A percentile compares a stretch with the other conserved stretches of the same genome.
Conservation (phyloP, 2,113 vertebrate genomes). For the Alethe castanea region DNA sequence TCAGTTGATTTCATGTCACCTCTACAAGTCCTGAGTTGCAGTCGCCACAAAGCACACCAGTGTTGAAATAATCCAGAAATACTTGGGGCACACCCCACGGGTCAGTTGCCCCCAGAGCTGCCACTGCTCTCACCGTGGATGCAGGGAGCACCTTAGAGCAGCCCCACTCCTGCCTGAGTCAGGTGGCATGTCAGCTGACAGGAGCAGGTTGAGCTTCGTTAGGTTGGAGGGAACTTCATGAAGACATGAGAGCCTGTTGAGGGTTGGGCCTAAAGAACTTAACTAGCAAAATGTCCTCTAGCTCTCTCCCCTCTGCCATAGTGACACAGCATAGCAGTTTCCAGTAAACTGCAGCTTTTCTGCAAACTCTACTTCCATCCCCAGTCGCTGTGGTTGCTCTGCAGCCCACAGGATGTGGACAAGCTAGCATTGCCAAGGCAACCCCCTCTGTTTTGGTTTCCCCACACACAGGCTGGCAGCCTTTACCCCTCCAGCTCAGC, state of each 20-base stretch:
- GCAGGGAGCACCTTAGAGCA: neutral
- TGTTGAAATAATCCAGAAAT: neutral
- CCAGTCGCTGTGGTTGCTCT: accelerated
- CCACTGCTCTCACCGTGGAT: accelerated
- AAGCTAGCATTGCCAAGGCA: constrained; percentile 5
- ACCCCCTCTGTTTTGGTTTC: constrained; percentile 21
- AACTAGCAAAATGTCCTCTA: neutral
- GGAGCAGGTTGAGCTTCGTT: neutral
- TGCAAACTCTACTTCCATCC: neutral
- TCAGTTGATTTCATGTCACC: neutral
- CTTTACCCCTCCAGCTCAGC: neutral
- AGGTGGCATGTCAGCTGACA: neutral
- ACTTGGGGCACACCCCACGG: neutral
- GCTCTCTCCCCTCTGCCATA: neutral
- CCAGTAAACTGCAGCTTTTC: neutral
- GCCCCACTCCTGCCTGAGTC: neutral
- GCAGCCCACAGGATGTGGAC: neutral
- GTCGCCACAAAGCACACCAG: accelerated
- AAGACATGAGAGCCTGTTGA: neutral
- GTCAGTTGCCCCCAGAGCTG: neutral
- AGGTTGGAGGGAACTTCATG: neutral
- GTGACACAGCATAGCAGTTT: neutral
- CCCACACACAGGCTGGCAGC: neutral
- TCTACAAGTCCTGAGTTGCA: neutral
- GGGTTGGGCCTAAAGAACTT: neutral